These are phyloP conservation scores for Agapornis canus DNA, from an alignment of 2,797 vertebrate species.

Conservation along the genomic window DNA sequence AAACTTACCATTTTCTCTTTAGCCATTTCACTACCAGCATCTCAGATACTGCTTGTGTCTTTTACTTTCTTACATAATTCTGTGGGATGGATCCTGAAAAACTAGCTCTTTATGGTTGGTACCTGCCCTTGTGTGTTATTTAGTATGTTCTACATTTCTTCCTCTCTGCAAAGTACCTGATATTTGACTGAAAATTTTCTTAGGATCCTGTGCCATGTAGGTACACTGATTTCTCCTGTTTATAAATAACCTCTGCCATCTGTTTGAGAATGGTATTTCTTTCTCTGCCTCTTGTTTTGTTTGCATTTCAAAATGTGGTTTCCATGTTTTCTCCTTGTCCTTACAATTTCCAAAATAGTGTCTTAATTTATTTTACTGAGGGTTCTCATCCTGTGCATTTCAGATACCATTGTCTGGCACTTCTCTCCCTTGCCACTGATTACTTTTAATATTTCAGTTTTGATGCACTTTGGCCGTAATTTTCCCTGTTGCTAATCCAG, in stretches of 20 bases:
- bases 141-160: neutral
- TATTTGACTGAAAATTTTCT: neutral
- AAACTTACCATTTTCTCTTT: neutral
- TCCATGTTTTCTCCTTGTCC: neutral
- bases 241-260: neutral
- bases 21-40: neutral
- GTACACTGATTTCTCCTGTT: neutral
- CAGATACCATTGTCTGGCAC: neutral
- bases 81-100: neutral
- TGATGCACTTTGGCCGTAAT: neutral
- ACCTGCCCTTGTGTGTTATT: neutral
- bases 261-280: neutral
- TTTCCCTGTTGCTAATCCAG: neutral
- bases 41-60: neutral
- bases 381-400: neutral
- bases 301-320: neutral
- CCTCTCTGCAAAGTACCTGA: neutral
- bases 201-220: neutral
- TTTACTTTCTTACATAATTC: neutral
- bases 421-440: neutral
- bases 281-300: neutral
- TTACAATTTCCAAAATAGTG: neutral
- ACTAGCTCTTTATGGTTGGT: neutral
- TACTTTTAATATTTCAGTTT: neutral
- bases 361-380: neutral